These are phyloP conservation scores for Beroe ovata DNA, from an alignment of 37 sponge, comb jelly and placozoan species.

Conservation along the genomic window DNA sequence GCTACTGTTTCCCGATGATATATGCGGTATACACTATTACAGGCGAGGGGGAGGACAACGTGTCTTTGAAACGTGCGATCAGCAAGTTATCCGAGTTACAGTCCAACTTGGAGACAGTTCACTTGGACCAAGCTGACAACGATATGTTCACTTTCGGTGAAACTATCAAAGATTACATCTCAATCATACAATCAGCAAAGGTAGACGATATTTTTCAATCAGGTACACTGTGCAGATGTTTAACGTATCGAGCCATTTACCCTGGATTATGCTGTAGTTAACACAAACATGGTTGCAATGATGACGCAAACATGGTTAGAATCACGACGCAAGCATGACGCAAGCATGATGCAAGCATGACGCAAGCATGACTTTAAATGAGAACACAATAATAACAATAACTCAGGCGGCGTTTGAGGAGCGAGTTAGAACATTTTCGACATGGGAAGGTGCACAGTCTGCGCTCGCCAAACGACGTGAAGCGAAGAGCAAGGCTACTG, in stretches of 20 bases:
- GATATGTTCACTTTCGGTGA: conserved; percentile 91
- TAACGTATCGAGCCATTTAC: too few relatives aligned
- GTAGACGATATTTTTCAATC: conserved; percentile 70
- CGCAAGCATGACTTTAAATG: not conserved
- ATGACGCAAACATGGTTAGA: too few relatives aligned
- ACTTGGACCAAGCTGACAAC: conserved; percentile 74
- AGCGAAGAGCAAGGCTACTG: conserved; percentile 78
- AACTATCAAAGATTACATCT: conserved; percentile 86
- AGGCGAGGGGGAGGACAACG: conserved; percentile 76
- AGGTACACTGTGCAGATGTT: too few relatives aligned
- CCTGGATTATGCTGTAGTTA: too few relatives aligned
- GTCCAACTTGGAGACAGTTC: conserved; percentile 82
- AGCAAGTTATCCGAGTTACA: conserved; percentile 91
- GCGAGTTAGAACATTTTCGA: conserved; percentile 80
- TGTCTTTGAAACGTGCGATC: conserved; percentile 79
- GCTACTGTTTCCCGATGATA: too few relatives aligned
- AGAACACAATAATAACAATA: too few relatives aligned
- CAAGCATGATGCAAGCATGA: too few relatives aligned
- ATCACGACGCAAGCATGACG: too few relatives aligned
- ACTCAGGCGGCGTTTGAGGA: conserved; percentile 77
- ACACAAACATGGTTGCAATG: too few relatives aligned
- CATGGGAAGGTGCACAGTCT: conserved; percentile 79
- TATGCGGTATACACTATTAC: too few relatives aligned
- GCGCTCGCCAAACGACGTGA: conserved; percentile 91
- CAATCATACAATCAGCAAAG: conserved; percentile 78